Evolutionary conservation across 2,888 invertebrate species (phyloP).

Genomic region (Drosophila robusta): DNA sequence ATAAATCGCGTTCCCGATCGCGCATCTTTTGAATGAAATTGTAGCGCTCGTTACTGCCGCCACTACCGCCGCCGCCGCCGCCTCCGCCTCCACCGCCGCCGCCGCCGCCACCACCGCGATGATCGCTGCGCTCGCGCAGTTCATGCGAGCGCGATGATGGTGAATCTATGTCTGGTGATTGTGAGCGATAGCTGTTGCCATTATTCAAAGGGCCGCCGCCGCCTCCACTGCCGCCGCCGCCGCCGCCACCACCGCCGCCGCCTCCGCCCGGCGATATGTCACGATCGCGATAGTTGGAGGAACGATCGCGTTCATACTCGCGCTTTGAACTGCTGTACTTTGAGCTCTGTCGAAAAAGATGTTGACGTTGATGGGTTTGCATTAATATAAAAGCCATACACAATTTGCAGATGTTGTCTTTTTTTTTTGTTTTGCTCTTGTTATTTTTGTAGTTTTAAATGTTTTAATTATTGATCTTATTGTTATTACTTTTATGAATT

Average conservation of each 20-base stretch:
- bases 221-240: slow-evolving; percentile 67
- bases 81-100: slow-evolving; percentile 62
- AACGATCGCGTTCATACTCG: slow-evolving; percentile 87
- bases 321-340: slow-evolving; percentile 92
- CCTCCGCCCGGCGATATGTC: slow-evolving; percentile 84
- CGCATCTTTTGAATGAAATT: slow-evolving; percentile 85
- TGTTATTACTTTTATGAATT: slow-evolving; percentile 11
- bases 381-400: slow-evolving; percentile 13
- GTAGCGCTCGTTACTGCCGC: slow-evolving; percentile 86
- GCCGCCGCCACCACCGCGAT: slow-evolving; percentile 69
- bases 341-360: slow-evolving; percentile 87
- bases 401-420: slow-evolving; percentile 1
- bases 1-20: slow-evolving; percentile 92
- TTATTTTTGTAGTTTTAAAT: slow-evolving; percentile 4
- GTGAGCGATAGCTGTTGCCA: slow-evolving; percentile 91
- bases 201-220: slow-evolving; percentile 83
- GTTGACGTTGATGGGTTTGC: slow-evolving; percentile 4
- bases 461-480: slow-evolving; percentile 1
- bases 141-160: slow-evolving; percentile 86
- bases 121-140: slow-evolving; percentile 74
- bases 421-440: neutral
- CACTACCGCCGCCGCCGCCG: slow-evolving; percentile 23
- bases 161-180: slow-evolving; percentile 91
- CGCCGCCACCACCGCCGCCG: slow-evolving; percentile 68
- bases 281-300: slow-evolving; percentile 85